Evolutionary conservation across 2,797 vertebrate genomes (phyloP).

Genomic region (Spondyliosoma cantharus): DNA sequence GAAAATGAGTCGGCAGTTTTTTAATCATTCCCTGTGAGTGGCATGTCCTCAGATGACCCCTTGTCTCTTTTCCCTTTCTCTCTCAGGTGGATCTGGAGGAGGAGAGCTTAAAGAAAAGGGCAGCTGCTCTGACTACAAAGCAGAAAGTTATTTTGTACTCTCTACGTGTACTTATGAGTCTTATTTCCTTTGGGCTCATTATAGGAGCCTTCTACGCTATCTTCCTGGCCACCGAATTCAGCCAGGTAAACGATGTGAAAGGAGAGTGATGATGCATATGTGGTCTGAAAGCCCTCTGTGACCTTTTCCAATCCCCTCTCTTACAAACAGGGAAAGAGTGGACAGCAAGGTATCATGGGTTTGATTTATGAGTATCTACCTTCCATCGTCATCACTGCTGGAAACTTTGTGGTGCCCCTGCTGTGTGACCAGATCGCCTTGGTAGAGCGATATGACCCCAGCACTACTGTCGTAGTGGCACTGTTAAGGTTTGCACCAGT

Average conservation of each 20-base stretch:
- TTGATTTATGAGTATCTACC: slow-evolving; percentile 88
- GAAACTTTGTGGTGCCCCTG: slow-evolving; percentile 88
- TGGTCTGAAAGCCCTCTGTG: not conserved
- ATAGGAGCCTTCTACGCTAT: slow-evolving; percentile 82
- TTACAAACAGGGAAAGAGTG: slow-evolving; percentile 50
- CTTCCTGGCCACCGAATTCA: slow-evolving; percentile 77
- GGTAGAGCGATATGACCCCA: slow-evolving; percentile 85
- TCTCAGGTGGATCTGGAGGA: slow-evolving; percentile 91
- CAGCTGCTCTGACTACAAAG: slow-evolving; percentile 78
- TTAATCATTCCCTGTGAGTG: not conserved
- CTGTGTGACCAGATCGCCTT: slow-evolving; percentile 85
- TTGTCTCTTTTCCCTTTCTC: slow-evolving; percentile 10
- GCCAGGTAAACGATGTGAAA: slow-evolving; percentile 77
- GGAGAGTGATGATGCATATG: not conserved
- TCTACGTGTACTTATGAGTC: slow-evolving; percentile 74
- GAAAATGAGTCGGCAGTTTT: slow-evolving; percentile 8
- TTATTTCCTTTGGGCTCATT: slow-evolving; percentile 81
- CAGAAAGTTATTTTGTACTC: slow-evolving; percentile 79
- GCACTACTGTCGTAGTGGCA: slow-evolving; percentile 85
- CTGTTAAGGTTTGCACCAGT: slow-evolving; percentile 84
- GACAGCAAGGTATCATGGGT: slow-evolving; percentile 66
- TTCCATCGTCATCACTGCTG: slow-evolving; percentile 87
- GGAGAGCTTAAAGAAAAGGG: slow-evolving; percentile 73
- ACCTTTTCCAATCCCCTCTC: slow-evolving; percentile 11
- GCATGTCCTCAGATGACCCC: not conserved